Base-by-base conservation (phyloP, 2,113 vertebrate species). In the Ceyx cyanopectus region DNA sequence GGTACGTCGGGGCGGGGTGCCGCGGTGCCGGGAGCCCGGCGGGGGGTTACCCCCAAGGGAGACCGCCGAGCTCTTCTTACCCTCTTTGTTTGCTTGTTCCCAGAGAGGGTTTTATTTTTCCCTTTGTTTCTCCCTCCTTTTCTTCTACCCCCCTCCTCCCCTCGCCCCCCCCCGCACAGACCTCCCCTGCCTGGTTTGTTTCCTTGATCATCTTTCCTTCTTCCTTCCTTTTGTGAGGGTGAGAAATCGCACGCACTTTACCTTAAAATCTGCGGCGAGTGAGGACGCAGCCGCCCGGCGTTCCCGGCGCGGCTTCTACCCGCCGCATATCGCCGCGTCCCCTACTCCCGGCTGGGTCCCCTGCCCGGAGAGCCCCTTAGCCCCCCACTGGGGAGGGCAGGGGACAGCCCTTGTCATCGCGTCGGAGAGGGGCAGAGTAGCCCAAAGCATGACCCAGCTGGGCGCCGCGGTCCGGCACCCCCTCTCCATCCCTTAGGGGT, bases 31-130 rank as follows among this genome's bases (percentile, higher is more conserved):
- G 63, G 56, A 82, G 54, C 54, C 66, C 53, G 77, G 85, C 85
- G 85, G 85, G 73, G 63, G 75, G 80, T 65, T 54, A 65, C 43
- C 86, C 91, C 86, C 76, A 10, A 84, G 88, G 84, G 75, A 83
- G 30, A 62, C 46, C 34, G 62, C 70, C 68, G 66, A 79, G 85
- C 54, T 91, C 74, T 91, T 93, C 92, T 90, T 81, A 81, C 91
- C 74, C 77, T 91, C 95, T 84, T 94, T 96, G 93, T 96, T 86
- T 76, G 81, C 81, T 76, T 86, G 62, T 89, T 96, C 85, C 58
- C 50, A n/a, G 61, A 79, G 80, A 74, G 70, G 95, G 67, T 89
- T 80, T 92, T 93, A 96, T 93, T 92, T 81, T 81, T 90, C 87
- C 86, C 90, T 78, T 56, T 62, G 80, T 94, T 89, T 45, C 45